phyloP scores from a whole-genome alignment of 2,888 invertebrate genomes.

The Cheilosia grossa region DNA sequence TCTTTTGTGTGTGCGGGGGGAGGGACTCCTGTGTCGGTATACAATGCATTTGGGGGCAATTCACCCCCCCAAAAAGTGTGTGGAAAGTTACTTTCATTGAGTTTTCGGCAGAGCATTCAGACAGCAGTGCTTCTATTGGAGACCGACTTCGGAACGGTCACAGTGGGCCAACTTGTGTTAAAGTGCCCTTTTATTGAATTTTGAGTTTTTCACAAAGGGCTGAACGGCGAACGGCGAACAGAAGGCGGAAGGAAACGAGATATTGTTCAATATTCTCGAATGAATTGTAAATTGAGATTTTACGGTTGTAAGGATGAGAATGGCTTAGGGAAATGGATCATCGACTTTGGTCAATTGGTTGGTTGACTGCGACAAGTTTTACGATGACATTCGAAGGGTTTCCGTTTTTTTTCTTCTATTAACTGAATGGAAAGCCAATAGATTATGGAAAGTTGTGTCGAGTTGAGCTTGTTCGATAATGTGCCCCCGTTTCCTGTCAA shows the following conservation, averaged over 20 bases:
- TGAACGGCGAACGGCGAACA: conserved; percentile 12
- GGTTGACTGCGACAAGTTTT: conserved; percentile 58
- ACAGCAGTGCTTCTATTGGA: conserved; percentile 15
- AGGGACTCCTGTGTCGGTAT: conserved; percentile 8
- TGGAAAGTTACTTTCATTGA: conserved; percentile 55
- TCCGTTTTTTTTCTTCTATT: not conserved
- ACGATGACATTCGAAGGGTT: conserved; percentile 11
- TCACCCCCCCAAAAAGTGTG: conserved; percentile 36
- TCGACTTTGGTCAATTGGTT: conserved; percentile 68
- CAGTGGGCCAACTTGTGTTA: conserved; percentile 28
- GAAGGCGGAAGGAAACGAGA: conserved; percentile 32
- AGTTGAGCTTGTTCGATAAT: too few relatives aligned
- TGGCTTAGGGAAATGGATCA: conserved; percentile 67
- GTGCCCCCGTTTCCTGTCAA: too few relatives aligned
- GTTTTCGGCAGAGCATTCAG: conserved; percentile 20
- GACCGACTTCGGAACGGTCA: conserved; percentile 55
- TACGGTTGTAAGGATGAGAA: conserved; percentile 60
- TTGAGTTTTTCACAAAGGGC: conserved; percentile 45
- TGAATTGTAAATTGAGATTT: conserved; percentile 72
- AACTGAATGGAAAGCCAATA: not conserved
- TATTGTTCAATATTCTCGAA: conserved; percentile 70
- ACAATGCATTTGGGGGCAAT: conserved; percentile 70
- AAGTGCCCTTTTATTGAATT: conserved; percentile 69
- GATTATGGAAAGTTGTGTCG: too few relatives aligned
- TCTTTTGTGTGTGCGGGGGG: conserved; percentile 4